Evolutionary conservation across 2,113 vertebrate genomes (phyloP).

Genomic region (Brachypteracias leptosomus): DNA sequence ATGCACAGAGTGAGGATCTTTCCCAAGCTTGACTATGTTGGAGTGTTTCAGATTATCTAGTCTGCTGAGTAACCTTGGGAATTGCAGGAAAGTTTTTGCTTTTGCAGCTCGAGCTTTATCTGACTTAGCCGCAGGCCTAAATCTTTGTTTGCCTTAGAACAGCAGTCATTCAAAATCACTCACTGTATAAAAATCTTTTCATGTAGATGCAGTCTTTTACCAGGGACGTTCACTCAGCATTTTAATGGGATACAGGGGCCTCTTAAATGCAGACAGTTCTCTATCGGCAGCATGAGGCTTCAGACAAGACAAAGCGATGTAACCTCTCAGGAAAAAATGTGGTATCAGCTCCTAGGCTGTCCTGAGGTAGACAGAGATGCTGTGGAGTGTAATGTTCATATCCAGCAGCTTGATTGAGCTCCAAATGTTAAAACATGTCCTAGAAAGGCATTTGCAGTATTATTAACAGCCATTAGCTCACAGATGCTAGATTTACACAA

Average conservation of each 20-base stretch:
- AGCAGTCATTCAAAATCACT: constrained; percentile 44
- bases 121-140: not conserved
- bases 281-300: not conserved
- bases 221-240: not conserved
- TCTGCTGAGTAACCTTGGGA: constrained; percentile 22
- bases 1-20: not conserved
- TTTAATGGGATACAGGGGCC: constrained; percentile 1
- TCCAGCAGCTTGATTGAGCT: constrained; percentile 37
- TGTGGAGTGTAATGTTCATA: constrained; percentile 6
- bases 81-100: not conserved
- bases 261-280: not conserved
- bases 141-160: constrained; percentile 37
- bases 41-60: constrained; percentile 18
- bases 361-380: not conserved
- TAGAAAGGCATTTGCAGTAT: constrained; percentile 46
- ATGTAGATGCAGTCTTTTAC: constrained; percentile 3
- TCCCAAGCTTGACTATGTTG: not conserved
- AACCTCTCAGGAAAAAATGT: not conserved
- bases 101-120: constrained; percentile 24
- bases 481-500: constrained; percentile 44
- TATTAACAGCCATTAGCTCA: constrained; percentile 37
- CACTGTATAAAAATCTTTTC: constrained; percentile 19
- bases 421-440: constrained; percentile 35
- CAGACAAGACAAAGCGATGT: constrained; percentile 3
- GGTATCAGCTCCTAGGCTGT: not conserved